Conservation (phyloP, 2,113 vertebrate genomes). For the Casuarius casuarius region DNA sequence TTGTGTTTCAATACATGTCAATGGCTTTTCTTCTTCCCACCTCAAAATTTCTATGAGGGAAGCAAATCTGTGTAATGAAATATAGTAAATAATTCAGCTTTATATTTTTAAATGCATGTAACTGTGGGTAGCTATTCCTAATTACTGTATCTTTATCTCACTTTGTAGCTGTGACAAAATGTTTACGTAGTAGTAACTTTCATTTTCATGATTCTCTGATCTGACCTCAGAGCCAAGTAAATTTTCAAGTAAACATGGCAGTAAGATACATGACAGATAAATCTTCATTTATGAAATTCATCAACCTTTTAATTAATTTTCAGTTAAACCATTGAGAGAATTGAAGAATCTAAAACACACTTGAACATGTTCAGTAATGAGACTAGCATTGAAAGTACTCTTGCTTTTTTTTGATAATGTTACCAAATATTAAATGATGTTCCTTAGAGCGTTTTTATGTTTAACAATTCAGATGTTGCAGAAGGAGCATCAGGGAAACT, state of each 20-base stretch:
- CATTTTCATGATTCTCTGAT: background rate
- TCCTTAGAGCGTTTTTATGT: background rate
- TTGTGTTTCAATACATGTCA: background rate
- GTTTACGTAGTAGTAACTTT: background rate
- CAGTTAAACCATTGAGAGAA: constrained; percentile 49
- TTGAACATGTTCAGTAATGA: constrained; percentile 38
- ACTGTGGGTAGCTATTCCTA: background rate
- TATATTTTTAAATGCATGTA: background rate
- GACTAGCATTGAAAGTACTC: constrained; percentile 47
- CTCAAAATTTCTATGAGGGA: background rate
- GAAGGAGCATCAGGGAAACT: background rate
- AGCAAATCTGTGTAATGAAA: background rate
- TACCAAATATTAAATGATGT: constrained; percentile 42
- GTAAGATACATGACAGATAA: background rate
- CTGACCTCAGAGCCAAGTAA: background rate
- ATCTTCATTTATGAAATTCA: constrained; percentile 1
- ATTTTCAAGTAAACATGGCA: background rate
- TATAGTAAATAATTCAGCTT: background rate
- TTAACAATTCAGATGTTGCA: background rate
- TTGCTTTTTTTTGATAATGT: constrained; percentile 21
- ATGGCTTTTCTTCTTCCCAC: background rate
- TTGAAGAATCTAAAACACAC: constrained; percentile 42
- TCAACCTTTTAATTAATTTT: constrained; percentile 51
- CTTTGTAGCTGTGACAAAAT: background rate
- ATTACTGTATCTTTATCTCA: background rate